Conservation (phyloP, 2,797 vertebrate genomes). For the Hydrophis major region DNA sequence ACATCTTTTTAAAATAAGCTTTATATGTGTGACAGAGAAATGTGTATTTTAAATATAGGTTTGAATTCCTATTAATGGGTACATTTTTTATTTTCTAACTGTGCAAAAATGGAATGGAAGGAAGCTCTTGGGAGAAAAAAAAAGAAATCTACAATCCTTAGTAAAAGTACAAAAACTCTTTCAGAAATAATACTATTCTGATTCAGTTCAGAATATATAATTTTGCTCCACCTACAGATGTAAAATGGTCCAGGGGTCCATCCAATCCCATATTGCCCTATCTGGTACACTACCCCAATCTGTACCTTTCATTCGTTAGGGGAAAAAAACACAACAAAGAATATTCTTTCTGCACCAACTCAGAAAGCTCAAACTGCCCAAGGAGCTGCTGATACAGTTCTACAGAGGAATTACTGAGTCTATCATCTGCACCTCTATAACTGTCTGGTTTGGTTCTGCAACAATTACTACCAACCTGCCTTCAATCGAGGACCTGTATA, state of each 20-base stretch:
- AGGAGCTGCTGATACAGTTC: no score
- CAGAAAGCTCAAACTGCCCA: no score
- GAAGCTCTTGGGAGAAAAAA: neutral
- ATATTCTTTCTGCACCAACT: no score
- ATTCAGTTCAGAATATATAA: neutral
- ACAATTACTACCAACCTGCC: no score
- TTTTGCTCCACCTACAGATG: neutral
- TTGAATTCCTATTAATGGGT: conserved; percentile 1
- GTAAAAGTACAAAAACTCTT: no score
- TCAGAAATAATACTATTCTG: neutral
- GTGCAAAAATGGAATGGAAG: neutral
- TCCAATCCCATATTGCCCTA: neutral
- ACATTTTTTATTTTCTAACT: neutral
- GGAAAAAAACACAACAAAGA: no score
- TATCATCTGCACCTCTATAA: no score
- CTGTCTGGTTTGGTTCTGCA: no score
- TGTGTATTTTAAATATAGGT: neutral
- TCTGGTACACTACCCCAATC: no score
- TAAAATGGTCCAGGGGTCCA: neutral
- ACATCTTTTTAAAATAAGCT: neutral
- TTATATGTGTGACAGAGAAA: neutral
- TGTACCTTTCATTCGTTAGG: no score
- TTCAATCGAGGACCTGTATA: no score
- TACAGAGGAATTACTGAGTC: no score
- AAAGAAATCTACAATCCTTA: neutral